phyloP scores from a whole-genome alignment of 2,797 vertebrate species.

The Phalanger gymnotis region DNA sequence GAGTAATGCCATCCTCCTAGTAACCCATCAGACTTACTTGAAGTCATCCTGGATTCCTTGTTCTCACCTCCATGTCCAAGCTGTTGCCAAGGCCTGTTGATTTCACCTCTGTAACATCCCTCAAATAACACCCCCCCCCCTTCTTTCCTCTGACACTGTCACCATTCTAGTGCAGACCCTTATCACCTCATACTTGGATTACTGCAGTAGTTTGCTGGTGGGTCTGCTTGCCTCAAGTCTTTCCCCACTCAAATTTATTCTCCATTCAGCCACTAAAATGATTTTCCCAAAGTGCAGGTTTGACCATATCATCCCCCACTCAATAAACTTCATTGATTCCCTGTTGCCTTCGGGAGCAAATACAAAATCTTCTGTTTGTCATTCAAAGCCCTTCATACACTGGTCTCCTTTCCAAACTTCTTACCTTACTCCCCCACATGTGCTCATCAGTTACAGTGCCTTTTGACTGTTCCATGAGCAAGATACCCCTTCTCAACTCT shows the following conservation, averaged over 20 bases:
- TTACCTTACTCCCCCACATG: background rate
- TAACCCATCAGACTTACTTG: background rate
- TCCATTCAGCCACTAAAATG: background rate
- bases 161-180: background rate
- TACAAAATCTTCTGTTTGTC: background rate
- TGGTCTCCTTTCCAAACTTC: background rate
- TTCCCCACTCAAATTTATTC: background rate
- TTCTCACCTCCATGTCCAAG: background rate
- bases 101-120: too few species aligned
- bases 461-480: background rate
- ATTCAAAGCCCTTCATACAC: background rate
- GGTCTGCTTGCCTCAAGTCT: background rate
- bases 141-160: background rate
- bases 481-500: background rate
- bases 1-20: background rate
- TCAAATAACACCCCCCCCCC: background rate
- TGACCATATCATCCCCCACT: background rate
- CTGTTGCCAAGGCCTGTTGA: background rate
- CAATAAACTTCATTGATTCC: background rate
- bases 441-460: background rate
- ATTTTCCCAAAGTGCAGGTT: background rate
- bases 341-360: background rate
- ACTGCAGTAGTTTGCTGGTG: background rate
- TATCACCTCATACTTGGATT: background rate
- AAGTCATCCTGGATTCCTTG: background rate